Conservation (phyloP, 2,797 vertebrate species). For the Cetoscarus ocellatus region DNA sequence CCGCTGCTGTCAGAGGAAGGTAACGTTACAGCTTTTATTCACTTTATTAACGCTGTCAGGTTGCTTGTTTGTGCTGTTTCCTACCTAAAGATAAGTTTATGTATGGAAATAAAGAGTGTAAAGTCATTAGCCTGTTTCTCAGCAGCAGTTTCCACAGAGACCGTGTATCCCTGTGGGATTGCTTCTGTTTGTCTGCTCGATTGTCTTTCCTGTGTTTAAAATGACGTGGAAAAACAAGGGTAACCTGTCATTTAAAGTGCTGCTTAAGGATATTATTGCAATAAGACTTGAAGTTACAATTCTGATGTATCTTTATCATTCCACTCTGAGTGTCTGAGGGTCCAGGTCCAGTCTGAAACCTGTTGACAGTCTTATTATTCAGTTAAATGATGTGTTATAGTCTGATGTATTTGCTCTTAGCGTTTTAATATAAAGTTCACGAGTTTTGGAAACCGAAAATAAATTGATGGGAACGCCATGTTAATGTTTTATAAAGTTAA, state of each 20-base stretch:
- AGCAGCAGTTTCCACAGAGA: neutral
- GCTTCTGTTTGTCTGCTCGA: neutral
- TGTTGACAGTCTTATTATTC: neutral
- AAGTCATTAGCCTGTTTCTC: constrained; percentile 4
- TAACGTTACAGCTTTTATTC: accelerated
- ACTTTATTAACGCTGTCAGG: accelerated
- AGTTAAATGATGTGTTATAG: no score
- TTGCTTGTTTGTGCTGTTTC: neutral
- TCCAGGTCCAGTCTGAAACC: neutral
- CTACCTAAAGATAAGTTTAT: no score
- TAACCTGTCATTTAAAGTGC: neutral
- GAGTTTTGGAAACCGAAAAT: no score
- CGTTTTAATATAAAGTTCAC: no score
- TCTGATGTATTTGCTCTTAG: no score
- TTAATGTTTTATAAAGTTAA: no score
- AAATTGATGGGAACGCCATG: no score
- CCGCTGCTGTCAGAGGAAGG: accelerated
- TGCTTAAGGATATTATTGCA: no score
- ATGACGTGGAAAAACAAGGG: no score
- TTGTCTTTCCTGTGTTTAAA: accelerated
- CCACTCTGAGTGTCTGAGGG: no score
- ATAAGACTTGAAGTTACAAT: no score
- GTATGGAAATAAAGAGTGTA: neutral
- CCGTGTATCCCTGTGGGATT: neutral
- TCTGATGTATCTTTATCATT: no score